Conservation (phyloP, 2,888 invertebrate genomes). For the Troides helena region DNA sequence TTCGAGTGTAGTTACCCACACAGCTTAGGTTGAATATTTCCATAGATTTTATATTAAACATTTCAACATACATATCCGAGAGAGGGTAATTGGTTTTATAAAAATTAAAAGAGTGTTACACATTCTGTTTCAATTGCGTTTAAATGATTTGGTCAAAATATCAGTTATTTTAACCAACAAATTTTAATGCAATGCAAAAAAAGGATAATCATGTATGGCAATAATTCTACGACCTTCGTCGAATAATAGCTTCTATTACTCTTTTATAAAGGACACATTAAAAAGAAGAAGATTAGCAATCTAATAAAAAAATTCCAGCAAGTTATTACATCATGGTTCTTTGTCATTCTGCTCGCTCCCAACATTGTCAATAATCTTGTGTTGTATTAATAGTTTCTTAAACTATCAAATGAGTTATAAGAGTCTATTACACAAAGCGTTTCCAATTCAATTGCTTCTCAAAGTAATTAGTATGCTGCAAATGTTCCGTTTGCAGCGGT, state of each 20-base stretch:
- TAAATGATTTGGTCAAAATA: neutral
- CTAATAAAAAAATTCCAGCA: neutral
- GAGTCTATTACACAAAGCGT: constrained; percentile 19
- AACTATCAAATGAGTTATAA: constrained; percentile 9
- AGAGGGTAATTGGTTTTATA: neutral
- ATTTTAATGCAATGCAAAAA: too few relatives aligned
- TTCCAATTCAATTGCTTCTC: constrained; percentile 24
- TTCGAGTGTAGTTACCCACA: constrained; percentile 14
- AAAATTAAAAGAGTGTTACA: neutral
- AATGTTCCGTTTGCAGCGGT: constrained; percentile 28
- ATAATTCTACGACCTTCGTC: too few relatives aligned
- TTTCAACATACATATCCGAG: neutral
- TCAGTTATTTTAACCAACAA: too few relatives aligned
- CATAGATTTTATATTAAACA: neutral
- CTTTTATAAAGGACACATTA: too few relatives aligned
- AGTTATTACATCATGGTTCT: neutral
- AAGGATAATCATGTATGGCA: too few relatives aligned
- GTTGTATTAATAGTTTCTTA: constrained; percentile 5
- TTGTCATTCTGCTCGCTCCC: neutral
- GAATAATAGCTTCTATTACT: too few relatives aligned
- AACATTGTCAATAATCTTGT: neutral
- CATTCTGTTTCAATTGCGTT: neutral
- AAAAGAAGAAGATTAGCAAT: too few relatives aligned
- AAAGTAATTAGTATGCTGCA: constrained; percentile 28
- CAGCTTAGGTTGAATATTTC: constrained; percentile 31